Conservation (phyloP, 2,888 invertebrate species). For the Trachelus iudaicus region DNA sequence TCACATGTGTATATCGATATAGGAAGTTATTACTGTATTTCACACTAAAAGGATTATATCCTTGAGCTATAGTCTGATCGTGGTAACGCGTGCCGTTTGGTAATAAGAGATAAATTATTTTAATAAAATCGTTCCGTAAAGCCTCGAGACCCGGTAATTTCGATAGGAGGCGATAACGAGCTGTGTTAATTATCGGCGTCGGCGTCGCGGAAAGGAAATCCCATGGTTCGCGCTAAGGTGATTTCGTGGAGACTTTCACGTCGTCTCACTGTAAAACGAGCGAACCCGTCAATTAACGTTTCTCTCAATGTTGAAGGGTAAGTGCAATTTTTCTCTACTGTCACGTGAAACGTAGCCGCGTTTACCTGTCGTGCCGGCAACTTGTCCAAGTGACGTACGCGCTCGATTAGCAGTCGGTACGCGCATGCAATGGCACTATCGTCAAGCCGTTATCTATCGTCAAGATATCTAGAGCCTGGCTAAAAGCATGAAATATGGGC, state of each 20-base stretch:
- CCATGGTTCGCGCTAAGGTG: slow-evolving; percentile 38
- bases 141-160: neutral
- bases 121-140: neutral
- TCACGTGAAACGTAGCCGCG: neutral
- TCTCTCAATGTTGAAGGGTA: neutral
- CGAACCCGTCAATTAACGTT: slow-evolving; percentile 50
- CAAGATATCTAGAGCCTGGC: slow-evolving; percentile 40
- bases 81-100: neutral
- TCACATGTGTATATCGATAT: neutral
- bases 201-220: slow-evolving; percentile 40
- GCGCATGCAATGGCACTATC: slow-evolving; percentile 43
- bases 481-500: slow-evolving; percentile 45
- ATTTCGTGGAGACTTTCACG: slow-evolving; percentile 40
- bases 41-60: neutral
- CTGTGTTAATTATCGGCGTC: slow-evolving; percentile 45
- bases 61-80: neutral
- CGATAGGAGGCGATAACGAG: slow-evolving; percentile 28
- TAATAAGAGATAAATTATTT: neutral
- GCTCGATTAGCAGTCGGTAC: slow-evolving; percentile 56
- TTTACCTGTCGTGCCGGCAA: slow-evolving; percentile 44
- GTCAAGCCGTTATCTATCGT: slow-evolving; percentile 40
- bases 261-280: slow-evolving; percentile 33
- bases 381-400: slow-evolving; percentile 26
- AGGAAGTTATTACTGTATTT: neutral
- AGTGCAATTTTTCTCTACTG: neutral